Percentiles rank a stretch among this genome's conserved stretches.
These are phyloP conservation scores for Channa striata DNA, from an alignment of 2,797 vertebrate genomes.

Conservation along the genomic window DNA sequence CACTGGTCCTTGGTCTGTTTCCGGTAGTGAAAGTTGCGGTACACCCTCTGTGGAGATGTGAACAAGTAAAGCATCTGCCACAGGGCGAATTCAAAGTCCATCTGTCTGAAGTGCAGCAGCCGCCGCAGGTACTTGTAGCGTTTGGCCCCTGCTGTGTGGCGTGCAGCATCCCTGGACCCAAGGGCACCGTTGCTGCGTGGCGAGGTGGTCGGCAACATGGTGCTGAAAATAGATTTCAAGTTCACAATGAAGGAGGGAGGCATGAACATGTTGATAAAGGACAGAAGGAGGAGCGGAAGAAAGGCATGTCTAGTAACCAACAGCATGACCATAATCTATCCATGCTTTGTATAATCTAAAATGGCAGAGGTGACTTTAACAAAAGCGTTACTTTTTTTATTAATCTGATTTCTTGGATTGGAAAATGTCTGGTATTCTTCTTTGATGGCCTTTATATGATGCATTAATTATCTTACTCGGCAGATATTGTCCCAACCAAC, in stretches of 20 bases:
- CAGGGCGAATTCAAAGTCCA: constrained; percentile 97
- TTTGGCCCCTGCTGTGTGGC: constrained; percentile 95
- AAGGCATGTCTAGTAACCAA: not conserved
- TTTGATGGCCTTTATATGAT: too few species aligned
- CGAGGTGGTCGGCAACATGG: constrained; percentile 92
- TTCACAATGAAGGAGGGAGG: not conserved
- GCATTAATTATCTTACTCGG: too few species aligned
- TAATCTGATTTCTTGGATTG: too few species aligned
- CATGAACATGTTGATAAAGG: not conserved
- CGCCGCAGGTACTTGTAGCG: constrained; percentile 96
- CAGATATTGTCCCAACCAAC: not conserved
- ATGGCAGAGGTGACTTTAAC: too few species aligned
- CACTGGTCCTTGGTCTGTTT: constrained; percentile 99
- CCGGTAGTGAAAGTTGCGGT: constrained; percentile 98
- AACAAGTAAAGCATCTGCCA: constrained; percentile 99
- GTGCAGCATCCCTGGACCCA: constrained; percentile 87
- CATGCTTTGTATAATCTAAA: too few species aligned
- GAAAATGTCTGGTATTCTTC: too few species aligned
- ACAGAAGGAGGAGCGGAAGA: not conserved
- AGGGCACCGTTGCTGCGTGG: constrained; percentile 86
- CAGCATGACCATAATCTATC: too few species aligned
- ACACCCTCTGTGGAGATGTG: constrained; percentile 96
- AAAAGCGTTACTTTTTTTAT: too few species aligned
- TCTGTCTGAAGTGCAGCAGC: constrained; percentile 92
- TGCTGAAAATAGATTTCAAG: constrained; percentile 54